Evolutionary conservation across 2,113 vertebrate genomes (phyloP), one percentile per base, ranked within the genome.

Genomic region (Myocastor coypus): DNA sequence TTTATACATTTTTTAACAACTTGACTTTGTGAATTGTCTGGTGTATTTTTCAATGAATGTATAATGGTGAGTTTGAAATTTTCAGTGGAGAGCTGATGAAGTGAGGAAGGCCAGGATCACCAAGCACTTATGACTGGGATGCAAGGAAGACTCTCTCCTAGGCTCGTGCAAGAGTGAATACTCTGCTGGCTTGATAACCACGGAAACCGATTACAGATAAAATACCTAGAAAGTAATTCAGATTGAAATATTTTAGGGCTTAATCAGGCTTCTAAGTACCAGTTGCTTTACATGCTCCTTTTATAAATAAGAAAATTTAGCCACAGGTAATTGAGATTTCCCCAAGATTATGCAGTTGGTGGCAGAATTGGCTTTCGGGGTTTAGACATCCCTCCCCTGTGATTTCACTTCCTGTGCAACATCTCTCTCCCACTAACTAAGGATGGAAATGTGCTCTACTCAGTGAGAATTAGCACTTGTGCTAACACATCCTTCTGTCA

Each of bases 281-380:
- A 59, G 37, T 6, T 81, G 52, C 24, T 71, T 96, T 87, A 88
- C 28, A 20, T 63, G 91, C 78, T 88, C 46, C 55, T 61, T 81
- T 75, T 87, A 37, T 69, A 94, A 91, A 68, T 82, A 88, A 94
- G 85, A 85, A 87, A 86, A 78, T 83, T 71, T 89, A 87, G 57
- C n/a, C 22, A n/a, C 9, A 57, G 66, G 7, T 42, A 89, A 96
- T 77, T 69, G 75, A 59, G 63, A 12, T 87, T 87, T 90, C 9
- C 16, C 57, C 30, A 82, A 87, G 63, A 20, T 81, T 64, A n/a
- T 32, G 52, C 4, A 81, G 37, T 83, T 92, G n/a, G 73, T 37
- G 30, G 20, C 24, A 46, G 57, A 77, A 46, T 8, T 89, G 59
- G 68, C 37, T 89, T 93, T 87, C n/a, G 46, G 40, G 16, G 75